A percentile compares a stretch with the other conserved stretches of the same genome.
These are phyloP conservation scores for Nemotelus pantherinus DNA, from an alignment of 2,888 invertebrate genomes.

Conservation along the genomic window DNA sequence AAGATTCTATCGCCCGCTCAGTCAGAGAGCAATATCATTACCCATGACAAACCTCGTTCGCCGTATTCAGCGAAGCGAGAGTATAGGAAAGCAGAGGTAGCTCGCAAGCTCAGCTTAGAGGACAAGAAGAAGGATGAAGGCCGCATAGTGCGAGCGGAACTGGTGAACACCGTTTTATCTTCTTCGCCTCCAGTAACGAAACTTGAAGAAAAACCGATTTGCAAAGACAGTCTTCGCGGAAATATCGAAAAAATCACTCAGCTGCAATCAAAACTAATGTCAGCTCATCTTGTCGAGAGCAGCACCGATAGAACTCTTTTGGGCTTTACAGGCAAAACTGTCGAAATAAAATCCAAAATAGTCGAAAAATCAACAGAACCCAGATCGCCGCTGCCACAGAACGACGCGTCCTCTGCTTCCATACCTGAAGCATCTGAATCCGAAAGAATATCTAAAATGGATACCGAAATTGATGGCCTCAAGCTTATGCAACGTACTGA, in stretches of 20 bases:
- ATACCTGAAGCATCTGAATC: constrained; percentile 52
- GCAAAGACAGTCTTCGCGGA: constrained; percentile 62
- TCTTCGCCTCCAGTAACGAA: constrained; percentile 48
- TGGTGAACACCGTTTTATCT: constrained; percentile 61
- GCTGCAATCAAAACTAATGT: constrained; percentile 64
- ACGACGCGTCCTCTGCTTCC: constrained; percentile 38
- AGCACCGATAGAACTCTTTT: constrained; percentile 53
- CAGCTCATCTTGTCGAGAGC: constrained; percentile 60
- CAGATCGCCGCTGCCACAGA: constrained; percentile 6
- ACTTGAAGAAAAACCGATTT: constrained; percentile 56
- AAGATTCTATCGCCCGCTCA: constrained; percentile 61
- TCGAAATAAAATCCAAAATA: constrained; percentile 48
- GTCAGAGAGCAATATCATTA: constrained; percentile 61
- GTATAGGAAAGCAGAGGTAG: constrained; percentile 54
- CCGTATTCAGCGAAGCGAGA: constrained; percentile 51
- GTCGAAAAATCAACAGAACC: constrained; percentile 47
- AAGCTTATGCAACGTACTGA: constrained; percentile 73
- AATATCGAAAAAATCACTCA: constrained; percentile 65
- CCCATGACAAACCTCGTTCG: constrained; percentile 34
- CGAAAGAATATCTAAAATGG: constrained; percentile 54
- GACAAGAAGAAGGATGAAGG: constrained; percentile 51
- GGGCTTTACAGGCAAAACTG: constrained; percentile 51
- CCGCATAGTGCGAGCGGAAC: constrained; percentile 62
- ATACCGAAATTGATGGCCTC: constrained; percentile 61
- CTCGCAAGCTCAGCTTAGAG: constrained; percentile 54